These are phyloP conservation scores for Limnephilus marmoratus DNA, from an alignment of 2,888 invertebrate species.

Conservation along the genomic window DNA sequence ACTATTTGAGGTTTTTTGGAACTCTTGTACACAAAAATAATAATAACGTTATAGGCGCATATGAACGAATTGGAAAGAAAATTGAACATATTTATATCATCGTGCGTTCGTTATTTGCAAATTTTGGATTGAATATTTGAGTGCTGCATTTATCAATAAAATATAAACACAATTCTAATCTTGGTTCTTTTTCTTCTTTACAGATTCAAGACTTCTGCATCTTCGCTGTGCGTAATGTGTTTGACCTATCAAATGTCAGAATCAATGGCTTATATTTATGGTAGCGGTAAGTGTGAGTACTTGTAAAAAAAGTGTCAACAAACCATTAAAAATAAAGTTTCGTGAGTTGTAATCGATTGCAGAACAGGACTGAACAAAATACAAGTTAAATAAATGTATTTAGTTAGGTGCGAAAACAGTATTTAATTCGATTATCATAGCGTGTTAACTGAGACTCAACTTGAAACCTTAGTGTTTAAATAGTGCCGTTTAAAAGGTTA, in stretches of 20 bases:
- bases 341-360: background rate
- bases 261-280: background rate
- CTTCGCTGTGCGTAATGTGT: background rate
- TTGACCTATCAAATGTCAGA: background rate
- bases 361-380: background rate
- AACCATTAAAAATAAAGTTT: background rate
- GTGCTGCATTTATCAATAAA: background rate
- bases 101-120: background rate
- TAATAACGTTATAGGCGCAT: too few species aligned
- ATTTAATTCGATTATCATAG: background rate
- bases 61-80: too few species aligned
- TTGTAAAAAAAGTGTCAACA: background rate
- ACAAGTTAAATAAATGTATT: background rate
- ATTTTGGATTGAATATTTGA: background rate
- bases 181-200: background rate
- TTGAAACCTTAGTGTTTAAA: background rate
- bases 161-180: background rate
- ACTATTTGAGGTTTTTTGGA: too few species aligned
- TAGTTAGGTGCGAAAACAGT: background rate
- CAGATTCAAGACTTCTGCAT: background rate
- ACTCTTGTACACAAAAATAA: too few species aligned
- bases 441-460: background rate
- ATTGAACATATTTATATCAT: too few species aligned
- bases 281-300: background rate
- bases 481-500: background rate